Base-by-base conservation (phyloP, 2,797 vertebrate species). In the Cyclura pinguis region DNA sequence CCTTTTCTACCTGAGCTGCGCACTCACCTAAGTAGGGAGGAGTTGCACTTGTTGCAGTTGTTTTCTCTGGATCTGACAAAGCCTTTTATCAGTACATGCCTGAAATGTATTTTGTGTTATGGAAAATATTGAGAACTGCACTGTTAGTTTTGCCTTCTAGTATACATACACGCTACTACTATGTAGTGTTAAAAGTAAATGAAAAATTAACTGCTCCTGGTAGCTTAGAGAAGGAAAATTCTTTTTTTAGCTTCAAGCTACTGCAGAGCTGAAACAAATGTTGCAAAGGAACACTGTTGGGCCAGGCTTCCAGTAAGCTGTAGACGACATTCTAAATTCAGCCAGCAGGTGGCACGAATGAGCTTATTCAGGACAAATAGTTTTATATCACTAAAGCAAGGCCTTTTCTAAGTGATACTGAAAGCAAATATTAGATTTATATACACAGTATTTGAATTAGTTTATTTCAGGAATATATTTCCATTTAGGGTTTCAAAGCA, bases 271-370 rank as follows among this genome's bases (percentile, higher is more conserved):
- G 50, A 24, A 50, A 14, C 10, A 20, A 47, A 22, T 87, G 42
- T 67, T 87, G 12, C 59, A 87, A 77, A 38, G 1, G 55, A 7
- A 78, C 18, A 52, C 38, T 16, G 24, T 5, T 14, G 18, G 52
- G 2, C 0, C 18, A 1, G 20, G 16, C 18, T 59, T 74, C 35
- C n/a, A n/a, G 38, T 42, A 83, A 88, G 67, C 16, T 76, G 59
- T 12, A 3, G 20, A 87, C 78, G 59, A 20, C 18, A 78, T 91
- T 69, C 72, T 67, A 87, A 77, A 24, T 77, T 1, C 1, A 12
- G 90, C 95, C 97, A 95, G 94, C 94, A 97, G 97, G 94, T 96
- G 97, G 96, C 95, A 96, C 93, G 92, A 95, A 91, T 62, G 90
- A 93, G 94, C 96, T 94, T 94, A 95, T 94, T 22, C 87, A 84